A percentile compares a stretch with the other conserved stretches of the same genome.
Evolutionary conservation across 2,888 invertebrate species (phyloP).

Genomic region (Scaptomyza cyrtandrae): DNA sequence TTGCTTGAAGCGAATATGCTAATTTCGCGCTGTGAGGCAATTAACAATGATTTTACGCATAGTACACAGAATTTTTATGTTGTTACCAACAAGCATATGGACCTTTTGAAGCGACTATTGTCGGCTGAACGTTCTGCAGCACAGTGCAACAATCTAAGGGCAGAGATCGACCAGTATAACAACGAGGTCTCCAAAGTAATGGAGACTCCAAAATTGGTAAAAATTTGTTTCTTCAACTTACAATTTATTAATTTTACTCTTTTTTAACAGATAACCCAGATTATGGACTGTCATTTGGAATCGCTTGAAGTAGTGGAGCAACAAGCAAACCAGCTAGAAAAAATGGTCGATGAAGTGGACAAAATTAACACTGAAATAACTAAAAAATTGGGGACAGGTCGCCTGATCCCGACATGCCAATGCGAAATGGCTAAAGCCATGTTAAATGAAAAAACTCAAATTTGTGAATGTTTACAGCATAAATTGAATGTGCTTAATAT

Average conservation of each 20-base stretch:
- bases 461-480: neutral
- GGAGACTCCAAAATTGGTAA: conserved; percentile 37
- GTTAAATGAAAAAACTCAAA: neutral
- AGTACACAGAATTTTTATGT: neutral
- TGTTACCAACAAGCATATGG: conserved; percentile 15
- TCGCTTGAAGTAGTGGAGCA: conserved; percentile 38
- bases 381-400: neutral
- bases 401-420: conserved; percentile 8
- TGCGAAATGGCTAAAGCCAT: conserved; percentile 14
- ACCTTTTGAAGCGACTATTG: conserved; percentile 44
- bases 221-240: neutral
- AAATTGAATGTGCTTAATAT: conserved; percentile 4
- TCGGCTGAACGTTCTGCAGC: conserved; percentile 36
- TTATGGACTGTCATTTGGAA: conserved; percentile 45
- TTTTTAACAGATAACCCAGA: conserved; percentile 35
- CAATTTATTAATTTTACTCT: no score
- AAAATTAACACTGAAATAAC: conserved; percentile 7
- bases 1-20: conserved; percentile 36
- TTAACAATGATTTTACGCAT: neutral
- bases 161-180: conserved; percentile 43
- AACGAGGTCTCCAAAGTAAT: neutral
- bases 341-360: neutral
- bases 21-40: conserved; percentile 20
- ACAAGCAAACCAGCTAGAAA: conserved; percentile 27
- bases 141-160: conserved; percentile 35